Conservation (phyloP, 1,140 invertebrate genomes). For the Tribolium madens region DNA sequence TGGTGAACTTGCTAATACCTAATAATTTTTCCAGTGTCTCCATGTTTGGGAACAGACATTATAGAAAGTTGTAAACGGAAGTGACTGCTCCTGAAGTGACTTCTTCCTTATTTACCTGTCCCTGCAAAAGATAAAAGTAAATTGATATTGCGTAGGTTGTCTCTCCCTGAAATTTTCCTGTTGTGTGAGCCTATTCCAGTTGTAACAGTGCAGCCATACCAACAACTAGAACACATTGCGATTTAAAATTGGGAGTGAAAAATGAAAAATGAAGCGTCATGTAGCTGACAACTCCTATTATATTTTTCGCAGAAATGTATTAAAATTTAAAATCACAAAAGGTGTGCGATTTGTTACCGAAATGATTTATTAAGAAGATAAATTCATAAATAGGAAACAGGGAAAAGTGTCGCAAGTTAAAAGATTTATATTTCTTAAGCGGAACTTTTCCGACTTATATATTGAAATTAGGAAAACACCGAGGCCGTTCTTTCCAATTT, state of each 20-base stretch:
- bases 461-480: conserved; percentile 31
- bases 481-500: conserved; percentile 38
- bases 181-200: not conserved
- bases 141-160: conserved; percentile 4
- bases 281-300: conserved; percentile 27
- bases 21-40: too few relatives aligned
- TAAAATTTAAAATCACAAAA: conserved; percentile 34
- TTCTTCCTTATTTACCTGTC: not conserved
- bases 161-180: conserved; percentile 13
- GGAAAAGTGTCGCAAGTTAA: conserved; percentile 24
- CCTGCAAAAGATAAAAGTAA: not conserved
- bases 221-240: conserved; percentile 6
- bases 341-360: conserved; percentile 34
- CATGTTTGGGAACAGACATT: too few relatives aligned
- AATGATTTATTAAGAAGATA: conserved; percentile 26
- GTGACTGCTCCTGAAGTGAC: too few relatives aligned
- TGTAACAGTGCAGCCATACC: not conserved
- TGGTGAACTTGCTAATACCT: too few relatives aligned
- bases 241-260: conserved; percentile 24
- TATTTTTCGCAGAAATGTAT: conserved; percentile 1
- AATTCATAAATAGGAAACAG: conserved; percentile 37
- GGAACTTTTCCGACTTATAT: conserved; percentile 30
- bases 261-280: conserved; percentile 27
- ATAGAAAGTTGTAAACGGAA: too few relatives aligned
- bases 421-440: conserved; percentile 35